These are phyloP conservation scores for Xestobium rufovillosum DNA, from an alignment of 2,888 invertebrate genomes.

Conservation along the genomic window DNA sequence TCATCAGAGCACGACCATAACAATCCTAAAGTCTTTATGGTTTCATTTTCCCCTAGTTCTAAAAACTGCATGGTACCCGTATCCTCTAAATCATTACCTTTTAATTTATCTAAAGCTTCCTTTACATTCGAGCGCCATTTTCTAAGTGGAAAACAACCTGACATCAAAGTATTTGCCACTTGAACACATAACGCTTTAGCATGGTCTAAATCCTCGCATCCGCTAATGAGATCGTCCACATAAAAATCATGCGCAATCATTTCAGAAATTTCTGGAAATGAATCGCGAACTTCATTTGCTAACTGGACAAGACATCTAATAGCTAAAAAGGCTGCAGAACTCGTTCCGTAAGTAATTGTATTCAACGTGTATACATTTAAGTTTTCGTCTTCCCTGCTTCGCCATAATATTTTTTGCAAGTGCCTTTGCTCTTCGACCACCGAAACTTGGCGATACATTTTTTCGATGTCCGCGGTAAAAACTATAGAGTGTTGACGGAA, in stretches of 20 bases:
- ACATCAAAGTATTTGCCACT: no score
- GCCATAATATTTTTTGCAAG: conserved; percentile 20
- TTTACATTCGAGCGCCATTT: not conserved
- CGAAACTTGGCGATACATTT: conserved; percentile 21
- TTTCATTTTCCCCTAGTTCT: not conserved
- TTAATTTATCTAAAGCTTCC: not conserved
- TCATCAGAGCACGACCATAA: no score
- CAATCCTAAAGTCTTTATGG: not conserved
- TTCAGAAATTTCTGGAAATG: no score
- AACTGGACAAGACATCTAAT: no score
- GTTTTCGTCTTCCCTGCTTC: conserved; percentile 12
- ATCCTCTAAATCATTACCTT: not conserved
- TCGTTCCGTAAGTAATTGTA: no score
- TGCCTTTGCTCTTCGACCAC: conserved; percentile 13
- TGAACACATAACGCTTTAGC: no score
- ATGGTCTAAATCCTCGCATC: no score
- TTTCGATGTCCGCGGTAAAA: conserved; percentile 18
- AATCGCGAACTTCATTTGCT: no score
- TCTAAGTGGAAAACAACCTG: conserved; percentile 14
- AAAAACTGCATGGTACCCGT: no score
- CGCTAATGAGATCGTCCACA: no score
- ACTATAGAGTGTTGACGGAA: conserved; percentile 17
- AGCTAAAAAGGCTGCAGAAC: no score
- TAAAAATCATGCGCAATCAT: no score
- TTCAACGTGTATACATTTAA: conserved; percentile 17